These are phyloP conservation scores for Cyprinella venusta DNA, from an alignment of 2,797 vertebrate species.

Conservation along the genomic window DNA sequence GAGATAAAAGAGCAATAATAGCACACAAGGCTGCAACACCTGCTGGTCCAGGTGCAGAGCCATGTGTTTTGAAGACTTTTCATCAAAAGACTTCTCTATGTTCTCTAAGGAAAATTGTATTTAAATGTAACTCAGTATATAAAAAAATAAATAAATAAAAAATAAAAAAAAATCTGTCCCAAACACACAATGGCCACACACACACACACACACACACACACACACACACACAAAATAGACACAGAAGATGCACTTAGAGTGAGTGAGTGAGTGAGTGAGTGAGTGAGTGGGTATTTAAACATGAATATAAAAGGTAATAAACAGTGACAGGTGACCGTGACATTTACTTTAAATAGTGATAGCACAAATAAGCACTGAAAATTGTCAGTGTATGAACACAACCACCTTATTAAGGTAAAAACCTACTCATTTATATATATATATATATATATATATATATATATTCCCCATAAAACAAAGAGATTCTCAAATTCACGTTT, in stretches of 20 bases:
- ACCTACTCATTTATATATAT: background rate
- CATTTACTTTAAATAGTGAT: background rate
- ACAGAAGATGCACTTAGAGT: background rate
- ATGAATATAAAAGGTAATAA: background rate
- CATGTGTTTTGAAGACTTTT: conserved; percentile 43
- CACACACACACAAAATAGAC: no score
- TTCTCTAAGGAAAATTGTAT: conserved; percentile 13
- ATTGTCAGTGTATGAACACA: background rate
- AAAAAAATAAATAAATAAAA: no score
- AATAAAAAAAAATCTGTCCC: background rate
- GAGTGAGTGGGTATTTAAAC: background rate
- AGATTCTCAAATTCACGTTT: background rate
- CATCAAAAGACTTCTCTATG: conserved; percentile 19
- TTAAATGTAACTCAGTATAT: conserved; percentile 62
- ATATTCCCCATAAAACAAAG: background rate
- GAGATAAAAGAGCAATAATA: conserved; percentile 65
- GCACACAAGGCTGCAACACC: conserved; percentile 51
- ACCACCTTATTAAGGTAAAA: background rate
- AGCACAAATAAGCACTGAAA: background rate
- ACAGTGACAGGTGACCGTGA: background rate
- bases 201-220: no score
- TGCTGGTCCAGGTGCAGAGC: conserved; percentile 51
- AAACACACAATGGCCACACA: conserved; percentile 1
- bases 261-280: background rate
- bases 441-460: no score